These are phyloP conservation scores for Ciconia nigra DNA, from an alignment of 2,797 vertebrate species.

Conservation along the genomic window DNA sequence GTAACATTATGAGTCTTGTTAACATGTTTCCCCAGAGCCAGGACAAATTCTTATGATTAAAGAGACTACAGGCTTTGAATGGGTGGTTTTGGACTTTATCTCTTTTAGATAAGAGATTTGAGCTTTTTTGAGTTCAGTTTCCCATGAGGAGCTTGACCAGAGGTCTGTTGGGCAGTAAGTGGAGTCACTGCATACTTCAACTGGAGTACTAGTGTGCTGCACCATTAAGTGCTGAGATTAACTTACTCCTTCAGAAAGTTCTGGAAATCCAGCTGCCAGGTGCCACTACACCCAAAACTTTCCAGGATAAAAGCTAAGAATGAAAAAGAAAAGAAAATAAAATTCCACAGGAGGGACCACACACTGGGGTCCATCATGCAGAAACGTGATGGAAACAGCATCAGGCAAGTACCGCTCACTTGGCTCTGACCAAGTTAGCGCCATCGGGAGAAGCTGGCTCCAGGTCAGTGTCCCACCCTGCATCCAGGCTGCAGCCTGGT, in stretches of 20 bases:
- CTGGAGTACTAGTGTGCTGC: background rate
- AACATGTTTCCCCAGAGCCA: background rate
- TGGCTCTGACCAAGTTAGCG: background rate
- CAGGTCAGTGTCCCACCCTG: background rate
- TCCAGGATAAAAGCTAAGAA: background rate
- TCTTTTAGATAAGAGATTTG: background rate
- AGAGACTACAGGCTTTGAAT: background rate
- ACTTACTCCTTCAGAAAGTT: background rate
- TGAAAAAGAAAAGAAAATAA: background rate
- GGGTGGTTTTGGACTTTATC: background rate
- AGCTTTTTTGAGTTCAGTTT: background rate
- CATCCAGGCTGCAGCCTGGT: background rate
- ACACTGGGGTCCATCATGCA: rapidly evolving
- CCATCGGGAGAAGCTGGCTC: background rate
- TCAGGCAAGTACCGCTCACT: background rate
- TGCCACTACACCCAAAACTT: background rate
- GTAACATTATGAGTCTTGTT: background rate
- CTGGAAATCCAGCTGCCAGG: background rate
- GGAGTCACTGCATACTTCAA: background rate
- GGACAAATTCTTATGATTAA: background rate
- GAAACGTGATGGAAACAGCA: background rate
- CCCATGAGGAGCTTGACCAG: background rate
- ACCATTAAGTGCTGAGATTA: background rate
- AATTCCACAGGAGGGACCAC: background rate
- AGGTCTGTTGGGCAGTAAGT: background rate